Base-by-base conservation (phyloP, 2,888 invertebrate genomes). In the Harpalus rufipes region DNA sequence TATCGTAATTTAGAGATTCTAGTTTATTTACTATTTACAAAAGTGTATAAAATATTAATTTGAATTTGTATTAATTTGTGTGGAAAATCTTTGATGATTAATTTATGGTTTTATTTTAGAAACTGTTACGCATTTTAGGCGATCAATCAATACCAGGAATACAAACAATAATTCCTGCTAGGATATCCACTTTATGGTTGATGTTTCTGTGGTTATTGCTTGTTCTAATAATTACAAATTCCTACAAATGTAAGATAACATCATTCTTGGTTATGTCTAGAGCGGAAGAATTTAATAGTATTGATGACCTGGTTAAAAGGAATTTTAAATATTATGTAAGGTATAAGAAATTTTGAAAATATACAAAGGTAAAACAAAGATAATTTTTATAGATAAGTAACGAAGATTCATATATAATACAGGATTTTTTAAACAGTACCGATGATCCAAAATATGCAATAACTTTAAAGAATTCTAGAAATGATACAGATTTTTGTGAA, bases 211-310 rank as follows among this genome's bases (percentile, higher is more conserved):
- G 84, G 84, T n/a, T 78, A 1, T 39, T 65, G 21, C 25, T 84
- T 41, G 78, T 65, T 44, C 14, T 84, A 2, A 78, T 84, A 25
- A 78, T 84, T 32, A 84, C 84, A 2, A 84, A 18, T 8, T 41
- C 65, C 10, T 84, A 84, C 16, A 84, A 65, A 44, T 44, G 84
- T 51, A 84, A 65, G 61, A 14, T 84, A n/a, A 84, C 79, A 10
- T 84, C 84, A 14, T 84, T 78, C 2, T 25, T 84, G 0, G 78
- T 84, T 21, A 78, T 39, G 51, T 63, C 65, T 3, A 78, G 65
- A 56, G 25, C 78, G 5, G 65, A 78, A 65, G 84, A 84, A 78
- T 63, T 32, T 18, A 56, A 78, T 14, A 44, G 12, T 8, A 65
- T 84, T 51, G 84, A 84, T 78, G 44, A 65, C n/a, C 63, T 84